Evolutionary conservation across 2,113 vertebrate genomes (phyloP), one percentile per base, ranked within the genome.

Genomic region (Tor tambroides): DNA sequence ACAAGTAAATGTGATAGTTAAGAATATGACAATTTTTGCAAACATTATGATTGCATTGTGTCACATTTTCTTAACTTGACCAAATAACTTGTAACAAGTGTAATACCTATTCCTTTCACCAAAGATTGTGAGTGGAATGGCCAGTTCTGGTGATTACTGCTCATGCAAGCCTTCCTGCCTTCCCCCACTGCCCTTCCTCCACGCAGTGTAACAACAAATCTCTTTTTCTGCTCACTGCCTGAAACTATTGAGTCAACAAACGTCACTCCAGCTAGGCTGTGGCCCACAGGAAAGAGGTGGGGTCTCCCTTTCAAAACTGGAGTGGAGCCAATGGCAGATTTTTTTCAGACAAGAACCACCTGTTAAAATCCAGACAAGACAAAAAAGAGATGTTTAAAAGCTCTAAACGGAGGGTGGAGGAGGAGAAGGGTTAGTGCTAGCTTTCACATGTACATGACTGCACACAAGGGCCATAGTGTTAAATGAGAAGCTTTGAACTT

Each of bases 241-340:
- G 91, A 93, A 94, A 93, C 93, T 93, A 95, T 92, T 93, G 91
- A 94, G 94, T 95, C 94, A 95, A 95, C 95, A 95, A 94, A 95
- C 95, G 94, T 93, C 94, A 95, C 89, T 87, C 87, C 90, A 89
- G 92, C 89, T 51, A 85, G 87, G 90, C 90, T 90, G 89, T 81
- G 91, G 87, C 89, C 91, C 91, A 88, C 88, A 91, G 90, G 89
- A 89, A 94, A 92, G 93, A 89, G 92, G 91, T 80, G 86, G 92
- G 92, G 88, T 91, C 93, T 92, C 85, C 74, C 88, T 91, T 92
- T 94, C 92, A 92, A 95, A 95, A 92, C 89, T 91, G 85, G 91
- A 88, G 83, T 78, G 83, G 78, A 92, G 90, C 91, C 93, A 94
- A 93, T 91, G 88, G 90, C 88, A 88, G 92, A 95, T 92, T 94